phyloP scores from a whole-genome alignment of 1,140 invertebrate species.

The Pantala flavescens region DNA sequence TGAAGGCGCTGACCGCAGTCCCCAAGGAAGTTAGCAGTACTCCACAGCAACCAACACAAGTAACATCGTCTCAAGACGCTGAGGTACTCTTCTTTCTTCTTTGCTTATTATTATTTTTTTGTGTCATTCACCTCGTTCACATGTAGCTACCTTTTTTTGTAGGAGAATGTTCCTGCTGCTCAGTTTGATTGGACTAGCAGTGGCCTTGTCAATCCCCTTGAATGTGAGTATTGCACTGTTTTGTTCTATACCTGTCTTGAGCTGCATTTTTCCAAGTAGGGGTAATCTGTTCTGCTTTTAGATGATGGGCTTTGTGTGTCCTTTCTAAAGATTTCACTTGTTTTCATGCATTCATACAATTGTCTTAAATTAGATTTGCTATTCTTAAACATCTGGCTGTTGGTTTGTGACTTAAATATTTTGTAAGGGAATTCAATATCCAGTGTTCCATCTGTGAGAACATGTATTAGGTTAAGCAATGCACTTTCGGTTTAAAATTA shows the following conservation, averaged over 20 bases:
- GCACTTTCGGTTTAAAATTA: no score
- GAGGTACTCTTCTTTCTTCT: slow-evolving; percentile 25
- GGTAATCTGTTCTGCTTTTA: no score
- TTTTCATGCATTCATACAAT: no score
- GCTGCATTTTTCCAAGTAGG: no score
- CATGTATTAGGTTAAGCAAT: no score
- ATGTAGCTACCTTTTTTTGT: slow-evolving; percentile 17
- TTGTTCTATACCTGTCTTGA: neutral
- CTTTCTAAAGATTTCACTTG: no score
- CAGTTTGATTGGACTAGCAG: slow-evolving; percentile 56
- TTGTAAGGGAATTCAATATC: no score
- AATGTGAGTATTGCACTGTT: slow-evolving; percentile 45
- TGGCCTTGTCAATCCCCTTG: slow-evolving; percentile 51
- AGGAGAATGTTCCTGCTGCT: slow-evolving; percentile 42
- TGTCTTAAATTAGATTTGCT: no score
- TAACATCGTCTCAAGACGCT: slow-evolving; percentile 29
- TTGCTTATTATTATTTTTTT: neutral
- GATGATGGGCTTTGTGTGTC: no score
- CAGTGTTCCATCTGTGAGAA: no score
- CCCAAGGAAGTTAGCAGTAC: slow-evolving; percentile 22
- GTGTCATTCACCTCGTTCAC: slow-evolving; percentile 5
- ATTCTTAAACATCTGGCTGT: no score
- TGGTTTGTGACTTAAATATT: no score
- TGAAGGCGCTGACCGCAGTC: slow-evolving; percentile 40
- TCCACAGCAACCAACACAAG: slow-evolving; percentile 23